Conservation (phyloP, 1,140 invertebrate species). For the Ctenoplectra terminalis region DNA sequence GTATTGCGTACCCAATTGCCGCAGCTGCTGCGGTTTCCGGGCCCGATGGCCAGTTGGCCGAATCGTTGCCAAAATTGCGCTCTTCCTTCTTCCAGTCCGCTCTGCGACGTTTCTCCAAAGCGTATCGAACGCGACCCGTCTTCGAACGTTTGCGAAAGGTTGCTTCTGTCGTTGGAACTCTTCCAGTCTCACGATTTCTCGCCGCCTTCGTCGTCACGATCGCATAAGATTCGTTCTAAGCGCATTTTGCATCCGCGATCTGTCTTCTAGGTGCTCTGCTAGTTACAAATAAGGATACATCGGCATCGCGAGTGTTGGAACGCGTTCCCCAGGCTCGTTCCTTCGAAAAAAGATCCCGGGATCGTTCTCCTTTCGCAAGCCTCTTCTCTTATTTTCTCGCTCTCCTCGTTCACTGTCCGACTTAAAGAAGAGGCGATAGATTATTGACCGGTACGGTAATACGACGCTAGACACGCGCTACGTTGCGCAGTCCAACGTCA, state of each 20-base stretch:
- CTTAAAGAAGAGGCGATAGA: conserved; percentile 40
- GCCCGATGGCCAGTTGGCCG: conserved; percentile 64
- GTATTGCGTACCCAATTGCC: conserved; percentile 58
- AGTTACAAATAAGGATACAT: conserved; percentile 2
- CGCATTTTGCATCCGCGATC: conserved; percentile 16
- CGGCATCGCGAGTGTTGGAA: not conserved
- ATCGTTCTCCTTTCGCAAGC: conserved; percentile 50
- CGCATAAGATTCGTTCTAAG: not conserved
- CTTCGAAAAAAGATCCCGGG: not conserved
- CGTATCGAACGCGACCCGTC: not conserved
- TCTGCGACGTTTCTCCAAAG: not conserved
- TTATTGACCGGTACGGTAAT: conserved; percentile 60
- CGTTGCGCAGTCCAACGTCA: conserved; percentile 56
- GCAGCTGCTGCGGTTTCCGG: conserved; percentile 72
- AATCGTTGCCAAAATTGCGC: conserved; percentile 68
- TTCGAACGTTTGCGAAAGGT: not conserved
- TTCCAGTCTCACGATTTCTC: not conserved
- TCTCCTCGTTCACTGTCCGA: conserved; percentile 10
- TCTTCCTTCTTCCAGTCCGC: conserved; percentile 55
- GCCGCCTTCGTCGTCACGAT: not conserved
- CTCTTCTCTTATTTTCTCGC: not conserved
- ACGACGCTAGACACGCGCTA: conserved; percentile 49
- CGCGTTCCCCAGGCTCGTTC: not conserved
- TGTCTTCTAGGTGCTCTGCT: not conserved
- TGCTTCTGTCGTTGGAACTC: not conserved